Evolutionary conservation across 2,888 invertebrate species (phyloP).

Genomic region (Plagodis pulveraria): DNA sequence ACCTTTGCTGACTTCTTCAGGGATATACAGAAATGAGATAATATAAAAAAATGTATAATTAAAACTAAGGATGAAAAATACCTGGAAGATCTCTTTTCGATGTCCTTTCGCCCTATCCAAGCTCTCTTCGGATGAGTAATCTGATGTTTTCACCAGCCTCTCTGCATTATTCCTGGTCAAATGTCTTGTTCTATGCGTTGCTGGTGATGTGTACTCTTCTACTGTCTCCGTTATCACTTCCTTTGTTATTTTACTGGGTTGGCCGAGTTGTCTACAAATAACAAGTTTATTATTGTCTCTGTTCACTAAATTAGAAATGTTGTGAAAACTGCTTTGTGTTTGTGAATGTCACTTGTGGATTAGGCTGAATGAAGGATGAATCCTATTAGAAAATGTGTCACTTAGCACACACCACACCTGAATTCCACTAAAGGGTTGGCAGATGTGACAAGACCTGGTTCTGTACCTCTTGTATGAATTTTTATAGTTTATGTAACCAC

Average conservation of each 20-base stretch:
- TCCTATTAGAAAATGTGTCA: too few relatives aligned
- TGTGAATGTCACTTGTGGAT: too few relatives aligned
- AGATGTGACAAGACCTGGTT: too few relatives aligned
- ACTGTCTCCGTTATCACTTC: constrained; percentile 57
- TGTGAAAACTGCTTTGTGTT: not conserved
- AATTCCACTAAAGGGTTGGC: too few relatives aligned
- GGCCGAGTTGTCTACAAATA: constrained; percentile 60
- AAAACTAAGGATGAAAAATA: constrained; percentile 32
- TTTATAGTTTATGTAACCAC: too few relatives aligned
- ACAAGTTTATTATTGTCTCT: not conserved
- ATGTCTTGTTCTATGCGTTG: constrained; percentile 63
- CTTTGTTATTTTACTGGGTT: constrained; percentile 47
- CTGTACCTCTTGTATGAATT: too few relatives aligned
- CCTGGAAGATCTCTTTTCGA: constrained; percentile 73
- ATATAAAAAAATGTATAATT: too few relatives aligned
- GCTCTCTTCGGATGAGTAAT: constrained; percentile 85
- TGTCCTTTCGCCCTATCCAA: constrained; percentile 62
- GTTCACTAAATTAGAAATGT: too few relatives aligned
- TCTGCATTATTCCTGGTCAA: constrained; percentile 54
- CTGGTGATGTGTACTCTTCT: constrained; percentile 54
- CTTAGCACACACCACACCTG: too few relatives aligned
- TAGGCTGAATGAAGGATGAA: too few relatives aligned
- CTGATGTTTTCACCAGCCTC: constrained; percentile 81
- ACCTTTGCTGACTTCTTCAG: too few relatives aligned
- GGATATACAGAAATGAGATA: too few relatives aligned